Percentiles rank a stretch among this genome's conserved stretches.
These are phyloP conservation scores for Lamellibrachia luymesi DNA, from an alignment of 1,140 invertebrate species.

Conservation along the genomic window DNA sequence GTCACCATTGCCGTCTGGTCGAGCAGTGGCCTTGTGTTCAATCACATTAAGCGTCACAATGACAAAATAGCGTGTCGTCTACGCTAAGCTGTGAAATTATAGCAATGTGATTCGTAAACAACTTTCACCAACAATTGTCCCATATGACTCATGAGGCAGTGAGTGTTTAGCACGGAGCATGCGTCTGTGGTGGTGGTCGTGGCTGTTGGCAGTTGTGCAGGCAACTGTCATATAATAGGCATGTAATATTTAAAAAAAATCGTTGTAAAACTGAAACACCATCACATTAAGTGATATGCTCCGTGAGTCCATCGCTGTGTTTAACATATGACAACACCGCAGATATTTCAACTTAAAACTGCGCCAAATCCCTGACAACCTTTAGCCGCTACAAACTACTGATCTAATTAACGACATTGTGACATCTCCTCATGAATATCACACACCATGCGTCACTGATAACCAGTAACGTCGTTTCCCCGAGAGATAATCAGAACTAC, in stretches of 20 bases:
- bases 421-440: no score
- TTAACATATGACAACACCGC: background rate
- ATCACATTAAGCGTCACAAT: background rate
- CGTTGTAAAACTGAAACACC: background rate
- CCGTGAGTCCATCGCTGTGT: background rate
- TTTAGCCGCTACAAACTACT: no score
- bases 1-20: background rate
- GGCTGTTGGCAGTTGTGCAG: no score
- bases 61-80: background rate
- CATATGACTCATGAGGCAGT: background rate
- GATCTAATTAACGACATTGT: no score
- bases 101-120: background rate
- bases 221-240: no score
- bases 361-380: no score
- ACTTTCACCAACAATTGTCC: background rate
- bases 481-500: background rate
- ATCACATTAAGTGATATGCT: background rate
- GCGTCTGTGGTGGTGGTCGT: background rate
- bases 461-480: no score
- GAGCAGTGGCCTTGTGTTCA: background rate
- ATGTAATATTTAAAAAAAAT: no score
- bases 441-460: no score
- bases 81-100: background rate
- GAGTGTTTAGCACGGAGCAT: background rate
- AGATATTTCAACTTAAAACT: background rate